Evolutionary conservation across 2,797 vertebrate genomes (phyloP).

Genomic region (Mormyrops boulengeri): DNA sequence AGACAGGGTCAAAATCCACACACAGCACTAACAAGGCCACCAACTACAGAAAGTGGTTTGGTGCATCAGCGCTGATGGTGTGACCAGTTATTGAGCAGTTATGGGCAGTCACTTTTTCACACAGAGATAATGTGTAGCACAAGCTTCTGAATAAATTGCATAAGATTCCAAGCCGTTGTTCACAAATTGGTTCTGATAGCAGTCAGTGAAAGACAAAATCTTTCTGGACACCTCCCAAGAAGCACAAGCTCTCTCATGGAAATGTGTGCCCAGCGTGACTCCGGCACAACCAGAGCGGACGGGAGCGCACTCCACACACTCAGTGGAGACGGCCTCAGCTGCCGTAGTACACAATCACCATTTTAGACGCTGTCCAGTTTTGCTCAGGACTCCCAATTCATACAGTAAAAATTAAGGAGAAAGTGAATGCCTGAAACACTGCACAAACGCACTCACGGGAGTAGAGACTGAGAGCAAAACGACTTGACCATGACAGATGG

Average conservation of each 20-base stretch:
- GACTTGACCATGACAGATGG: conserved; percentile 38
- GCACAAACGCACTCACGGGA: conserved; percentile 32
- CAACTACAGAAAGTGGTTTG: neutral
- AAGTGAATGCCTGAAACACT: conserved; percentile 34
- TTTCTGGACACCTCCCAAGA: neutral
- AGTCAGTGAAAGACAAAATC: neutral
- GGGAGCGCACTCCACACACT: neutral
- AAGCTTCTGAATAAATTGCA: neutral
- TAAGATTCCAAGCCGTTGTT: neutral
- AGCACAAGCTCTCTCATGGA: neutral
- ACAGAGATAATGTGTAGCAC: neutral
- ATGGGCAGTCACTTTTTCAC: neutral
- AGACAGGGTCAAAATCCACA: neutral
- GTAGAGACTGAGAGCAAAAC: conserved; percentile 30
- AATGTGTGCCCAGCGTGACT: neutral
- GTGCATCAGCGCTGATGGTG: neutral
- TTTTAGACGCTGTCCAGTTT: neutral
- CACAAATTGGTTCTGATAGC: neutral
- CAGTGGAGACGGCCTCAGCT: neutral
- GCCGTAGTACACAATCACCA: neutral
- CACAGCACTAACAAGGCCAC: neutral
- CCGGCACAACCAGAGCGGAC: neutral
- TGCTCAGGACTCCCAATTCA: conserved; percentile 2
- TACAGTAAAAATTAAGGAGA: conserved; percentile 11
- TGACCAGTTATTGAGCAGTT: neutral